phyloP scores from a whole-genome alignment of 53 echinoderm and acorn worm species.

The Crossaster papposus region DNA sequence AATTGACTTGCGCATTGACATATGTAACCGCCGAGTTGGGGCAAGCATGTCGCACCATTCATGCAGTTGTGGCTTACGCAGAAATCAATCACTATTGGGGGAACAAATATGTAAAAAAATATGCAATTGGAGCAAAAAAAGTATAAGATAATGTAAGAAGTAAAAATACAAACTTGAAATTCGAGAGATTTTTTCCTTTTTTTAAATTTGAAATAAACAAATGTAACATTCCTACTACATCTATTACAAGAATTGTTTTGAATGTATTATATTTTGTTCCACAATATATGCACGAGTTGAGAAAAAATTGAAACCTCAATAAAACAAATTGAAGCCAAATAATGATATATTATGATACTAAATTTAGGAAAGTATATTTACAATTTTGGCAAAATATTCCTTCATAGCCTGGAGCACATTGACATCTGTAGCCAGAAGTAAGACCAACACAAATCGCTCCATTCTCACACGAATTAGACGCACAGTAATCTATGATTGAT shows the following conservation, averaged over 20 bases:
- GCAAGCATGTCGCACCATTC: conserved; percentile 9
- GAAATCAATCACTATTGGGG: neutral
- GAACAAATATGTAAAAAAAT: neutral
- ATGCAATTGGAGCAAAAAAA: neutral
- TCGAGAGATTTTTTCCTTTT: no score
- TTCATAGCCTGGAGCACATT: conserved; percentile 30
- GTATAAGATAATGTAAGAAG: no score
- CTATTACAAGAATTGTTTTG: no score
- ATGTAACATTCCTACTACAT: no score
- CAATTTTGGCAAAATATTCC: conserved; percentile 34
- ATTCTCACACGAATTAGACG: conserved; percentile 45
- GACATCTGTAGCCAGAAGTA: conserved; percentile 19
- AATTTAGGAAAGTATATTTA: conserved; percentile 1
- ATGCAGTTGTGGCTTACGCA: neutral
- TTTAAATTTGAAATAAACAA: no score
- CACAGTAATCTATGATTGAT: conserved; percentile 31
- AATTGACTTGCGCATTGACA: conserved; percentile 7
- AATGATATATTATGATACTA: no score
- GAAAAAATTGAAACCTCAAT: no score
- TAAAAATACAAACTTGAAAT: no score
- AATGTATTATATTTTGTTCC: no score
- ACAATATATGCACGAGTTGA: no score
- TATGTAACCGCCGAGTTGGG: neutral
- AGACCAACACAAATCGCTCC: conserved; percentile 51
- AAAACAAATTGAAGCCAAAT: no score